A percentile compares a stretch with the other conserved stretches of the same genome.
phyloP scores from a whole-genome alignment of 1,140 invertebrate species.

The Chrysomallon squamiferum region DNA sequence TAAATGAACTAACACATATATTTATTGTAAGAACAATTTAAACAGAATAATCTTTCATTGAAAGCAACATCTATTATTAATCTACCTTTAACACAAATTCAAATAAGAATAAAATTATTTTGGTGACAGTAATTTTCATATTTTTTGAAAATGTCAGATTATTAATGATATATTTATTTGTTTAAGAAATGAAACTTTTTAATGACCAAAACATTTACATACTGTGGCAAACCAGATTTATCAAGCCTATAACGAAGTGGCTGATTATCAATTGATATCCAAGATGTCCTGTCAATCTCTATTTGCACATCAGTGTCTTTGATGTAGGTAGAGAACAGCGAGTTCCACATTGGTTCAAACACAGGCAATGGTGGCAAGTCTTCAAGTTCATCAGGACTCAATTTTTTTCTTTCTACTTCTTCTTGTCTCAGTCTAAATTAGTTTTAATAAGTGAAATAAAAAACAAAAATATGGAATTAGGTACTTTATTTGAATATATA shows the following conservation, averaged over 20 bases:
- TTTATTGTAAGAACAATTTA: not conserved
- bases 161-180: too few species aligned
- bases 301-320: constrained; percentile 22
- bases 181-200: too few species aligned
- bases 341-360: constrained; percentile 44
- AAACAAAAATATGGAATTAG: not conserved
- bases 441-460: not conserved
- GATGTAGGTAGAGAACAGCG: constrained; percentile 16
- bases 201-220: constrained; percentile 20
- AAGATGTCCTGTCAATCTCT: constrained; percentile 46
- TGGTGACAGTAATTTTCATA: too few species aligned
- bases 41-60: not conserved
- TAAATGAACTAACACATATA: not conserved
- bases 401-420: constrained; percentile 17
- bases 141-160: too few species aligned
- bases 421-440: constrained; percentile 27
- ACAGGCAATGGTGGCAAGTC: constrained; percentile 29
- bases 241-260: constrained; percentile 48
- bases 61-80: not conserved
- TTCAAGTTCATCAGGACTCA: constrained; percentile 29
- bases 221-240: constrained; percentile 42
- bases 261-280: constrained; percentile 45
- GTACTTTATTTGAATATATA: not conserved
- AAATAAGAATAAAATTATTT: too few species aligned
- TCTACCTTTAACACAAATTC: too few species aligned